phyloP scores from a whole-genome alignment of 2,888 invertebrate genomes.

The Neoaliturus tenellus region DNA sequence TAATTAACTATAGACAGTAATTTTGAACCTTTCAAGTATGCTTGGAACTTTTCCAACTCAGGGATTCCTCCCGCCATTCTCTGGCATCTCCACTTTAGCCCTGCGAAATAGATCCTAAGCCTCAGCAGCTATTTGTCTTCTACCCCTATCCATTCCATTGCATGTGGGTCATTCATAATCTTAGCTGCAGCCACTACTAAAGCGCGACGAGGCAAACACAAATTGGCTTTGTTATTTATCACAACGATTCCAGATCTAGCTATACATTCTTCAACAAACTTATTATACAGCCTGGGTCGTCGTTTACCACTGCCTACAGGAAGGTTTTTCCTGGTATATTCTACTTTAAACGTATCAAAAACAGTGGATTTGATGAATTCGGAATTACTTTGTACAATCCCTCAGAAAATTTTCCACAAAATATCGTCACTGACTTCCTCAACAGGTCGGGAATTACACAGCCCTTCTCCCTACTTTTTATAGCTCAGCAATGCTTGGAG shows the following conservation, averaged over 20 bases:
- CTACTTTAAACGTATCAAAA: conserved; percentile 24
- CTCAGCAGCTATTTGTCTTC: neutral
- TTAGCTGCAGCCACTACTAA: conserved; percentile 59
- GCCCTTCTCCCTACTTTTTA: conserved; percentile 7
- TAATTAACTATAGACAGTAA: conserved; percentile 42
- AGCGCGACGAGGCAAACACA: conserved; percentile 55
- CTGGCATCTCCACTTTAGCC: neutral
- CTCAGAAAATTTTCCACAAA: conserved; percentile 30
- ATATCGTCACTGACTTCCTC: neutral
- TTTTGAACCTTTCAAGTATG: neutral
- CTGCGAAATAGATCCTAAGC: neutral
- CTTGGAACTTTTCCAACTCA: conserved; percentile 42
- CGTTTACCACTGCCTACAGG: conserved; percentile 46
- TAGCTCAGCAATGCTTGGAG: neutral
- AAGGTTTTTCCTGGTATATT: conserved; percentile 53
- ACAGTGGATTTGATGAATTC: too few relatives aligned
- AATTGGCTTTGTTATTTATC: conserved; percentile 62
- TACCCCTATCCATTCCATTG: neutral
- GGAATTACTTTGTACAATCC: conserved; percentile 34
- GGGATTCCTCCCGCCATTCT: conserved; percentile 17
- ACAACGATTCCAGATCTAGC: conserved; percentile 46
- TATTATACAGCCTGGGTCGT: conserved; percentile 28
- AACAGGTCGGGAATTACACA: conserved; percentile 11
- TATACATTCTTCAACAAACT: conserved; percentile 30
- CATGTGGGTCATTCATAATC: conserved; percentile 54